These are phyloP conservation scores for Gymnocypris eckloni DNA, from an alignment of 2,797 vertebrate genomes.

Conservation along the genomic window DNA sequence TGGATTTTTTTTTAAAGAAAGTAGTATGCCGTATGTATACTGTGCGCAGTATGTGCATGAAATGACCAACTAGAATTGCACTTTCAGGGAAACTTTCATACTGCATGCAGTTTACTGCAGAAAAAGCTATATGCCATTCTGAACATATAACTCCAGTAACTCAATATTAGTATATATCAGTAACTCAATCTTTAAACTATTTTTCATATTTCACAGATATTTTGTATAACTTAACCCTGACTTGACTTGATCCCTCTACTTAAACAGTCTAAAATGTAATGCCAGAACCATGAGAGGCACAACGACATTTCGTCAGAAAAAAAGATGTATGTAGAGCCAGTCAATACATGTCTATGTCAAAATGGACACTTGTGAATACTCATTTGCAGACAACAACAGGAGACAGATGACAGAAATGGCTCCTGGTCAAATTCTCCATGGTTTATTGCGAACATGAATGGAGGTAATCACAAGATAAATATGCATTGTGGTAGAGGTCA, in stretches of 20 bases:
- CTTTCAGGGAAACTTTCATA: background rate
- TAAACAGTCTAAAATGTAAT: slow-evolving; percentile 16
- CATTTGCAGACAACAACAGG: slow-evolving; percentile 55
- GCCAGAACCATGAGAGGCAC: slow-evolving; percentile 42
- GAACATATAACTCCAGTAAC: background rate
- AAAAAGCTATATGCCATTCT: background rate
- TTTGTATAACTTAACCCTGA: background rate
- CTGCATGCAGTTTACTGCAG: background rate
- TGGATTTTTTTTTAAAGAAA: background rate
- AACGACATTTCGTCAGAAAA: slow-evolving; percentile 39
- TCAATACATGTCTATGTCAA: slow-evolving; percentile 66
- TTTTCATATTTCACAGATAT: background rate
- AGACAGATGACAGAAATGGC: slow-evolving; percentile 57
- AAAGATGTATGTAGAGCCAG: slow-evolving; percentile 58
- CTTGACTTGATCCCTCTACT: background rate
- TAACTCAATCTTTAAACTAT: background rate
- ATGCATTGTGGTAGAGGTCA: slow-evolving; percentile 18
- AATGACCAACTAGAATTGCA: background rate
- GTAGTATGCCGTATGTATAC: background rate
- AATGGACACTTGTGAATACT: slow-evolving; percentile 51
- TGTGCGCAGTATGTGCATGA: background rate
- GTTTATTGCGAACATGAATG: slow-evolving; percentile 56
- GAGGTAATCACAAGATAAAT: slow-evolving; percentile 56
- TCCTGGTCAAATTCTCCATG: slow-evolving; percentile 61
- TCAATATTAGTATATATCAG: background rate